phyloP scores from a whole-genome alignment of 2,797 vertebrate species.

The Rhodeus uyekii region DNA sequence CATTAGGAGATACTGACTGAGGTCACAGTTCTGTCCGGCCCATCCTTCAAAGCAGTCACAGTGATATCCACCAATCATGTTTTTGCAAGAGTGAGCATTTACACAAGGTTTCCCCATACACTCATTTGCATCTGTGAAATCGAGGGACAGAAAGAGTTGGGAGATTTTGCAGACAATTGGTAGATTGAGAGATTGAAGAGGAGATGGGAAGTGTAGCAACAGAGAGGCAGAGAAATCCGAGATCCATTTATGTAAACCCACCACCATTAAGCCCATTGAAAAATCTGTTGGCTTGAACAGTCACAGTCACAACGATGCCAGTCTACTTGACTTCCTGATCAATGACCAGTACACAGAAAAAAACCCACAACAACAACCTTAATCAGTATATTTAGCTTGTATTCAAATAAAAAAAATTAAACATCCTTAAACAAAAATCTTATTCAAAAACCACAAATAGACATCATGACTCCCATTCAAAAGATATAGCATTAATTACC shows the following conservation, averaged over 20 bases:
- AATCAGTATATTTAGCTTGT: neutral
- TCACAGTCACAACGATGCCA: conserved; percentile 20
- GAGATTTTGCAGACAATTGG: conserved; percentile 14
- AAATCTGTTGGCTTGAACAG: neutral
- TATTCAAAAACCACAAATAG: neutral
- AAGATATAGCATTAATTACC: neutral
- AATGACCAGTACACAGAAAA: conserved; percentile 8
- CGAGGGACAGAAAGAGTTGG: conserved; percentile 65
- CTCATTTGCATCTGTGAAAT: conserved; percentile 95
- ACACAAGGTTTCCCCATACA: conserved; percentile 90
- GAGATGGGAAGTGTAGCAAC: conserved; percentile 12
- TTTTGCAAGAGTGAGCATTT: conserved; percentile 97
- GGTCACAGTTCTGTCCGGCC: conserved; percentile 95
- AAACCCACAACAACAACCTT: neutral
- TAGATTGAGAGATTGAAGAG: conserved; percentile 31
- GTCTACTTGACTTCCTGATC: conserved; percentile 26
- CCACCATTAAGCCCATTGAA: conserved; percentile 52
- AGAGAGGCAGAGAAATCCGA: conserved; percentile 37
- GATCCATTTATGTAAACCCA: conserved; percentile 45
- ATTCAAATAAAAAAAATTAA: neutral
- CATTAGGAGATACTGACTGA: conserved; percentile 90
- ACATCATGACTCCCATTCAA: neutral
- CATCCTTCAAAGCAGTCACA: conserved; percentile 96
- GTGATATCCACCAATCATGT: conserved; percentile 99
- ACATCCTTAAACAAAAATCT: neutral